These are phyloP conservation scores for Dryas iulia DNA, from an alignment of 1,140 invertebrate species.

Conservation along the genomic window DNA sequence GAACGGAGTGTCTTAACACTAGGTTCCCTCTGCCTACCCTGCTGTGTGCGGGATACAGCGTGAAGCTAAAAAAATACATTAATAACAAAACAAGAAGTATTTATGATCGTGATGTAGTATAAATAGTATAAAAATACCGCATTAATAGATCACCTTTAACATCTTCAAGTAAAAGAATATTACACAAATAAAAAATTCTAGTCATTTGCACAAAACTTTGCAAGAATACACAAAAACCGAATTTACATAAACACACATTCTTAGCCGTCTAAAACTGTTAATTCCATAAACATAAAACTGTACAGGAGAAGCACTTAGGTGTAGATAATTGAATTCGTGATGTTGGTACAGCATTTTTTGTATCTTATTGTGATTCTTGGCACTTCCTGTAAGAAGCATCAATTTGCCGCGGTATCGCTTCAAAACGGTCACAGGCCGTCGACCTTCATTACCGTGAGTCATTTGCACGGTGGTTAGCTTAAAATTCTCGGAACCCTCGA, in stretches of 20 bases:
- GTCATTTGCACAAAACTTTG: background rate
- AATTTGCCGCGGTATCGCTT: conserved; percentile 60
- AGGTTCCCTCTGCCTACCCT: too few species aligned
- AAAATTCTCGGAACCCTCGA: conserved; percentile 52
- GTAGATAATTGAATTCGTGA: conserved; percentile 36
- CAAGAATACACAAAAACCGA: background rate
- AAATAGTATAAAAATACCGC: too few species aligned
- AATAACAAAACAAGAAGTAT: too few species aligned
- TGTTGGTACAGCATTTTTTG: conserved; percentile 39
- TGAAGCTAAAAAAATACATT: too few species aligned
- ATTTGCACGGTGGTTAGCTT: conserved; percentile 54
- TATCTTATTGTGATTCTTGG: conserved; percentile 38
- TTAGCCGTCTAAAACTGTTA: conserved; percentile 7
- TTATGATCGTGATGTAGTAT: too few species aligned
- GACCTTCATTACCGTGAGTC: conserved; percentile 64
- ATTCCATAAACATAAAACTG: conserved; percentile 14
- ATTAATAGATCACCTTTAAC: too few species aligned
- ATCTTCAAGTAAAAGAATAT: too few species aligned
- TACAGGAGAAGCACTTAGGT: conserved; percentile 7
- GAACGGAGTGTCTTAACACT: too few species aligned
- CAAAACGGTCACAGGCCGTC: conserved; percentile 52
- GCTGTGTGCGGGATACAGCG: too few species aligned
- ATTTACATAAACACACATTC: conserved; percentile 7
- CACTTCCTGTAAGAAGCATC: conserved; percentile 56
- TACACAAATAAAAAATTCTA: background rate